Evolutionary conservation across 2,888 invertebrate genomes (phyloP).

Genomic region (Strigamia crassipes): DNA sequence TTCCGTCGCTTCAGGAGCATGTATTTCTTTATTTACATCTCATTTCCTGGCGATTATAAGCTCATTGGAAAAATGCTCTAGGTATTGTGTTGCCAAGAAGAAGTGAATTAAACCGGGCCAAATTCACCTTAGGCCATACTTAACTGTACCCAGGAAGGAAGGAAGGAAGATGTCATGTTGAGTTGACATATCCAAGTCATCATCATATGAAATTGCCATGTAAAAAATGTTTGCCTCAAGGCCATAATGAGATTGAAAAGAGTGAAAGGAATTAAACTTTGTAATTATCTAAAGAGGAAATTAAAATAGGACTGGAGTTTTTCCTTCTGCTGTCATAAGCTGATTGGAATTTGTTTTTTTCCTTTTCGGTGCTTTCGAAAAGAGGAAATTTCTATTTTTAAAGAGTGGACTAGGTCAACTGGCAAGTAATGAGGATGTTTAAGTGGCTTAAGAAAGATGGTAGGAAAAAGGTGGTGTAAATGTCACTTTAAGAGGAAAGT

Average conservation of each 20-base stretch:
- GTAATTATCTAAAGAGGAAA: conserved; percentile 10
- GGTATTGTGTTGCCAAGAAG: neutral
- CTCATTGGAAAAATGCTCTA: neutral
- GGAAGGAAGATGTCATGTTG: neutral
- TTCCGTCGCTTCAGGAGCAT: too few species aligned
- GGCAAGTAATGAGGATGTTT: neutral
- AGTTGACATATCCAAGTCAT: neutral
- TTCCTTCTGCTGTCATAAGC: neutral
- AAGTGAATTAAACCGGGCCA: neutral
- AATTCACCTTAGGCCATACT: neutral
- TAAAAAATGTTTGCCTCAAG: neutral
- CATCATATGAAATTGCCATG: conserved; percentile 4
- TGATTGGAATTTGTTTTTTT: neutral
- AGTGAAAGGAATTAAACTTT: conserved; percentile 3
- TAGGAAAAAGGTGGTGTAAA: neutral
- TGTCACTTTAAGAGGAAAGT: neutral
- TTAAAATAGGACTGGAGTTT: neutral
- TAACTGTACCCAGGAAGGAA: neutral
- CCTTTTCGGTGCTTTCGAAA: neutral
- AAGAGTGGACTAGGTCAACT: neutral
- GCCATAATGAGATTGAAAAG: neutral
- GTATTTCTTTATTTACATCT: too few species aligned
- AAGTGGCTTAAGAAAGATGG: neutral
- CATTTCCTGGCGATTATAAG: neutral
- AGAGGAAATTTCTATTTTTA: neutral